phyloP scores from a whole-genome alignment of 2,797 vertebrate genomes.

The Schizothorax lantsangensis region DNA sequence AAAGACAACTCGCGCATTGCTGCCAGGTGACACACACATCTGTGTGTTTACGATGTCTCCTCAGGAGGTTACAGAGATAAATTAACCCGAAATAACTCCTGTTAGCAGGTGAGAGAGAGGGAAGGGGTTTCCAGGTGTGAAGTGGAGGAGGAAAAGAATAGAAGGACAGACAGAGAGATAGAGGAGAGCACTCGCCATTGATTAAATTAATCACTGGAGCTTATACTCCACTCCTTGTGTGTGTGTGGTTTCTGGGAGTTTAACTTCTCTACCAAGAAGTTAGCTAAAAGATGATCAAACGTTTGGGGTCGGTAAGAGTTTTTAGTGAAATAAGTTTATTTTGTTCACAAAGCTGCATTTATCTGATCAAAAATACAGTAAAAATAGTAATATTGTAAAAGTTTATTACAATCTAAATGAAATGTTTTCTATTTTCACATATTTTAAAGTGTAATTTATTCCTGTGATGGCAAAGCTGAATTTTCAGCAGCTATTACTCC shows the following conservation, averaged over 20 bases:
- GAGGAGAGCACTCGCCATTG: constrained; percentile 25
- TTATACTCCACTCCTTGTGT: background rate
- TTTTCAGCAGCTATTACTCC: background rate
- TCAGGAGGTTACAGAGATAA: constrained; percentile 46
- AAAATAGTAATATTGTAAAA: background rate
- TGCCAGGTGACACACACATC: constrained; percentile 45
- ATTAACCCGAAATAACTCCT: constrained; percentile 46
- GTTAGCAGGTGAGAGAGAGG: constrained; percentile 36
- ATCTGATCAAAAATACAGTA: background rate
- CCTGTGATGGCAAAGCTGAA: no score
- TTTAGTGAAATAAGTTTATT: background rate
- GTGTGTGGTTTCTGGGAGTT: background rate
- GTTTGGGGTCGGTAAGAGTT: background rate
- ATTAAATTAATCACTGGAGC: constrained; percentile 44
- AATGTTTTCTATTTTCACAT: background rate
- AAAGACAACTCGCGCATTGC: constrained; percentile 20
- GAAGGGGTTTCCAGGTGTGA: constrained; percentile 37
- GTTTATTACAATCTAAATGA: background rate
- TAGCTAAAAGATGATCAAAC: no score
- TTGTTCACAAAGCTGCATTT: background rate
- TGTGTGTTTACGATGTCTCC: constrained; percentile 41
- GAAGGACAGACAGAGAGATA: constrained; percentile 30
- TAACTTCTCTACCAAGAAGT: background rate
- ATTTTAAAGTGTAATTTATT: no score
- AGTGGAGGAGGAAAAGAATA: constrained; percentile 40